Conservation (phyloP, 2,113 vertebrate genomes). For the Scolopax mira region DNA sequence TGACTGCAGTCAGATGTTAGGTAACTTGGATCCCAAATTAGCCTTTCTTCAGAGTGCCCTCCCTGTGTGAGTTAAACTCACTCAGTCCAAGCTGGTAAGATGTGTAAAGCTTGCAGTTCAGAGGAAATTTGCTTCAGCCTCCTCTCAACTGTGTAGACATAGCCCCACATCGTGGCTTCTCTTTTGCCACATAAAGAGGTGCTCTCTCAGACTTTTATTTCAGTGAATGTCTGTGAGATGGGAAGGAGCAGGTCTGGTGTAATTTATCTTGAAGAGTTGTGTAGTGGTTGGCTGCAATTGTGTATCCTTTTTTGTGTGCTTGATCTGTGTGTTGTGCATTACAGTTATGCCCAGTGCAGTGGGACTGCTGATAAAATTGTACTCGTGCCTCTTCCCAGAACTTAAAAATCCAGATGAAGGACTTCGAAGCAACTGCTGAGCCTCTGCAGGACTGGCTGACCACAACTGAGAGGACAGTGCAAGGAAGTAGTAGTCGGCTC, state of each 20-base stretch:
- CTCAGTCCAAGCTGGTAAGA: background rate
- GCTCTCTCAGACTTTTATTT: background rate
- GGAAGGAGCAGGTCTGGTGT: background rate
- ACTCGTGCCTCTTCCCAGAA: conserved; percentile 69
- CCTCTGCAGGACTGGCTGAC: conserved; percentile 92
- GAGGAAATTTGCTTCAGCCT: background rate
- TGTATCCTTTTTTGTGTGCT: background rate
- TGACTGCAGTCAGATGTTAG: background rate
- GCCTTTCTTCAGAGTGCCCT: background rate
- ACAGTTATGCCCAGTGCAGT: background rate
- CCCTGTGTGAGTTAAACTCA: background rate
- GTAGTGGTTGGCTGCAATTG: background rate
- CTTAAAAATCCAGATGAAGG: conserved; percentile 92
- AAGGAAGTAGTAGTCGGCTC: conserved; percentile 85
- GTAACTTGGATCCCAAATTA: background rate
- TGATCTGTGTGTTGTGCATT: background rate
- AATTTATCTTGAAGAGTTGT: background rate
- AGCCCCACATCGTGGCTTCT: background rate
- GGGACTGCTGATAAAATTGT: background rate
- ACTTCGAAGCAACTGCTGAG: conserved; percentile 89
- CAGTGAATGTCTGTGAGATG: background rate
- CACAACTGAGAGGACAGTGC: conserved; percentile 83
- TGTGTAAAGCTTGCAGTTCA: background rate
- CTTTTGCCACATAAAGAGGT: background rate
- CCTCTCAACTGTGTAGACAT: background rate